Evolutionary conservation across 2,888 invertebrate species (phyloP), one percentile per base, ranked within the genome.

Genomic region (Cosmia pyralina): DNA sequence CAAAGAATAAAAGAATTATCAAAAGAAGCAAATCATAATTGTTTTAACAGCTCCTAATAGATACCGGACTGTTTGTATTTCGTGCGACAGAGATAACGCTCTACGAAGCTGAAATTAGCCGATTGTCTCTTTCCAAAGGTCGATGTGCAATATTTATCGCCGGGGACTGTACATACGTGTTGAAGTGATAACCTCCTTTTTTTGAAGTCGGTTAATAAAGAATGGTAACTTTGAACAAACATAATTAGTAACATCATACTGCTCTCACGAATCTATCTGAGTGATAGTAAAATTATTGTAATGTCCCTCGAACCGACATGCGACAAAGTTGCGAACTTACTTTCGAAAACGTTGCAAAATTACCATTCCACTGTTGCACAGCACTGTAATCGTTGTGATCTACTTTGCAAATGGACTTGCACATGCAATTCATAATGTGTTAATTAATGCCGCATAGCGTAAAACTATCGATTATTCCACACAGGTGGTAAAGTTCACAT

Each of bases 401-500:
- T 48, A 62, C 60, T 73, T 73, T 34, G n/a, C 41, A 13, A 64
- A n/a, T 34, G 34, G n/a, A 34, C 34, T 64, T n/a, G 34, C 41
- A 74, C 50, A 52, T 74, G 55, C 34, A 44, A 75, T n/a, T 75
- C 38, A 44, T 28, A 59, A 41, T 44, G 41, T 44, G 34, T 22
- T 60, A 13, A 60, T 67, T 55, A 69, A 34, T 64, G 58, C 53
- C 69, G 79, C 79, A 69, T 69, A 62, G 57, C 69, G 57, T 70
- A 52, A 62, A 67, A 53, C 13, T 63, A 68, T 75, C 67, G 52
- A 79, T 78, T 73, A 38, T 66, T 65, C 46, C 17, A 34, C 19
- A 69, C 88, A 96, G 96, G 94, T 70, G 95, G 96, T 11, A 95
- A 93, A 85, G 90, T 97, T 44, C 98, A 98, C 92, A 90, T 98